phyloP scores from a whole-genome alignment of 2,113 vertebrate species.

The Anarrhichthys ocellatus region DNA sequence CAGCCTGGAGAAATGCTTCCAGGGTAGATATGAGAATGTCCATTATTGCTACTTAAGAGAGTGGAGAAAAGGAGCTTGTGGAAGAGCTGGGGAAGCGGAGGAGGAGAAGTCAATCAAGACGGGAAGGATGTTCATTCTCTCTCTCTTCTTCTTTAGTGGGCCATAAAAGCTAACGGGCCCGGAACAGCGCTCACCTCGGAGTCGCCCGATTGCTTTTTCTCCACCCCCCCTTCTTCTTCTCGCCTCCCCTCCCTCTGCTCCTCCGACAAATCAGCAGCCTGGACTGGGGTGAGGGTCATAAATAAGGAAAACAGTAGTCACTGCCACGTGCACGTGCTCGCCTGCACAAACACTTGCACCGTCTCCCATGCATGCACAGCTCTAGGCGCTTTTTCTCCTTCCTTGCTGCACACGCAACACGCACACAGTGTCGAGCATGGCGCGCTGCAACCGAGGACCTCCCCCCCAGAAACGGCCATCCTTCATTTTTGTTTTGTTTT shows the following conservation, averaged over 20 bases:
- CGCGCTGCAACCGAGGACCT: constrained; percentile 43
- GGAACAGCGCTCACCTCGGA: constrained; percentile 72
- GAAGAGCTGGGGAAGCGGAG: constrained; percentile 44
- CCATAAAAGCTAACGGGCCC: constrained; percentile 82
- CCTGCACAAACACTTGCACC: constrained; percentile 17
- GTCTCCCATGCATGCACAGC: constrained; percentile 52
- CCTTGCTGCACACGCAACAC: constrained; percentile 2
- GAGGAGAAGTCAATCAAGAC: constrained; percentile 73
- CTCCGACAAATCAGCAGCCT: constrained; percentile 74
- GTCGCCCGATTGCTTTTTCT: constrained; percentile 67
- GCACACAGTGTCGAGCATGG: background rate
- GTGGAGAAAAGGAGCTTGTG: constrained; percentile 54
- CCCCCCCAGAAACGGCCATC: constrained; percentile 50
- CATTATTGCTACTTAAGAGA: constrained; percentile 72
- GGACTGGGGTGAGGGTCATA: constrained; percentile 81
- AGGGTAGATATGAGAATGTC: constrained; percentile 60
- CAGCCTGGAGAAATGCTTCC: constrained; percentile 55
- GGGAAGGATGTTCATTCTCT: constrained; percentile 75
- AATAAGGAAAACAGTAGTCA: constrained; percentile 81
- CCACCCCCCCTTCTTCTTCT: background rate
- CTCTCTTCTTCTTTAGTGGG: constrained; percentile 76
- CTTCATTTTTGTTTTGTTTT: constrained; percentile 12
- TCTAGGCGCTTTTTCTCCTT: constrained; percentile 52
- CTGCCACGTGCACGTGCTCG: constrained; percentile 47
- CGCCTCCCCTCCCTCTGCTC: constrained; percentile 34